A percentile compares a stretch with the other conserved stretches of the same genome.
phyloP scores from a whole-genome alignment of 2,888 invertebrate genomes.

The Pseudoips prasinana region DNA sequence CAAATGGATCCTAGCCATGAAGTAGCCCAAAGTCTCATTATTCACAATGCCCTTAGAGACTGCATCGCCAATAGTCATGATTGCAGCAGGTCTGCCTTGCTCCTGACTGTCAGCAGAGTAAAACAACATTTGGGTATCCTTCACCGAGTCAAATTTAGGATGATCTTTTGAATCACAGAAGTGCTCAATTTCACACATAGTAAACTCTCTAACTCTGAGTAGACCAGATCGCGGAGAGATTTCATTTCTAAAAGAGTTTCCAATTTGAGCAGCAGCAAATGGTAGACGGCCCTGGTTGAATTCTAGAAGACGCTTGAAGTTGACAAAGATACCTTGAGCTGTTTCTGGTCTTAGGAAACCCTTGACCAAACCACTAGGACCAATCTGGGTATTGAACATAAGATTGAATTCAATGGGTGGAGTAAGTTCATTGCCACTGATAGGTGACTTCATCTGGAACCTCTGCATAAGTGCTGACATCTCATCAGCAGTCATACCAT shows the following conservation, averaged over 20 bases:
- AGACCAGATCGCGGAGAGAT: slow-evolving; percentile 98
- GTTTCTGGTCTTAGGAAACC: slow-evolving; percentile 99
- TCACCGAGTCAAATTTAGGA: slow-evolving; percentile 92
- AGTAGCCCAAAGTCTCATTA: slow-evolving; percentile 98
- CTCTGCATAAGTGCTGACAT: slow-evolving; percentile 92
- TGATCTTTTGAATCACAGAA: slow-evolving; percentile 98
- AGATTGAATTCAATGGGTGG: slow-evolving; percentile 99
- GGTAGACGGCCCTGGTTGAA: slow-evolving; percentile 98
- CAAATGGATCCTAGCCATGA: slow-evolving; percentile 96
- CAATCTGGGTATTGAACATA: slow-evolving; percentile 99
- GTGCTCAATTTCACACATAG: slow-evolving; percentile 99
- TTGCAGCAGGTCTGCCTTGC: slow-evolving; percentile 94
- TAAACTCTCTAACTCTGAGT: slow-evolving; percentile 98
- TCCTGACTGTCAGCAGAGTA: slow-evolving; percentile 99
- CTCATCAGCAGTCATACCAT: slow-evolving; percentile 95
- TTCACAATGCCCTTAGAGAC: slow-evolving; percentile 93
- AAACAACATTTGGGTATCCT: slow-evolving; percentile 88
- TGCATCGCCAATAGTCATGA: slow-evolving; percentile 92
- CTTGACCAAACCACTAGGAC: slow-evolving; percentile 96
- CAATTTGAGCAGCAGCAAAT: slow-evolving; percentile 99
- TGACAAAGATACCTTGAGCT: slow-evolving; percentile 99
- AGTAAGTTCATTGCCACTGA: slow-evolving; percentile 96
- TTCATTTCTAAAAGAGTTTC: slow-evolving; percentile 99
- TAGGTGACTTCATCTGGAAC: slow-evolving; percentile 96
- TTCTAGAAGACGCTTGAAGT: slow-evolving; percentile 98